Evolutionary conservation across 2,888 invertebrate species (phyloP), one percentile per base, ranked within the genome.

Genomic region (Pandemis cinnamomeana): DNA sequence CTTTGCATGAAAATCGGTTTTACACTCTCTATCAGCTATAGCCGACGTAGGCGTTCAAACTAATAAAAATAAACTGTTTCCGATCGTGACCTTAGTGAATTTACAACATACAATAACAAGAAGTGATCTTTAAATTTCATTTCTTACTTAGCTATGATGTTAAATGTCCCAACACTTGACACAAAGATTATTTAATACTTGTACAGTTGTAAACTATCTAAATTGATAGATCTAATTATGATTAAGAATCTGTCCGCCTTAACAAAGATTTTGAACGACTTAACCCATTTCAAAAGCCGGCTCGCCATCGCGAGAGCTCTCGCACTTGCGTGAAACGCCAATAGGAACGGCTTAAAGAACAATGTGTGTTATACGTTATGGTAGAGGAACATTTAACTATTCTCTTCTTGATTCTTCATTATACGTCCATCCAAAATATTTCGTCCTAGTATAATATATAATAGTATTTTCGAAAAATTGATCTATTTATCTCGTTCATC

Each of bases 321-420:
- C n/a, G 6, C 6, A 51, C 51, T 51, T 6, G n/a, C 5, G 13
- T 51, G 48, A 51, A 51, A 51, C n/a, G n/a, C 48, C 5, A 13
- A 48, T 4, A 51, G 13, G 6, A 13, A 51, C 51, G 51, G 6
- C 13, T 51, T 51, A 6, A 51, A n/a, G 2, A 44, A n/a, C 27
- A 58, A 58, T 58, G 3, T 27, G 20, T 0, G 58, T 27, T 27
- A 58, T 27, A 58, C 2, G 27, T 36, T 36, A 36, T 36, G 4
- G 58, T 27, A 58, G 27, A 58, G 58, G 27, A 27, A 58, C 58
- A 58, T 58, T 58, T 27, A 58, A 58, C 58, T 58, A 27, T 11
- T 7, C 11, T n/a, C 27, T 11, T 27, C 4, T 58, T 7, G n/a
- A 2, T 27, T 15, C 2, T 58, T 27, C 27, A 58, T 58, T 27